These are phyloP conservation scores for Synanthedon myopaeformis DNA, from an alignment of 2,888 invertebrate species.

Conservation along the genomic window DNA sequence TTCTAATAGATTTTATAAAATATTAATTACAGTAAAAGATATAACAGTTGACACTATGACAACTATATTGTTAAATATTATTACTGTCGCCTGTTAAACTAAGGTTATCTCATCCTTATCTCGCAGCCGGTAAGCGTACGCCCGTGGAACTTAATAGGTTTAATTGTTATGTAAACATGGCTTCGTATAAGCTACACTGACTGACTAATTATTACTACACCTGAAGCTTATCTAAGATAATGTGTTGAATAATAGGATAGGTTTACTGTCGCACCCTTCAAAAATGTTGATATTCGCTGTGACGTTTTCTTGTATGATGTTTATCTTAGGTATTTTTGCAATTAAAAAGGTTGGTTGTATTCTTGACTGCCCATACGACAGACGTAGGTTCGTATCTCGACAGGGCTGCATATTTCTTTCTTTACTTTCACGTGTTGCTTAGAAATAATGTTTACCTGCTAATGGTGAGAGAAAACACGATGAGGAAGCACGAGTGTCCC, in stretches of 20 bases:
- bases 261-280: background rate
- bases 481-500: no score
- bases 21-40: no score
- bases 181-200: constrained; percentile 18
- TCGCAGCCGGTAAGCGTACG: constrained; percentile 1
- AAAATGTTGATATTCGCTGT: background rate
- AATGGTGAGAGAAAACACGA: no score
- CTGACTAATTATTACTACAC: constrained; percentile 14
- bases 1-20: no score
- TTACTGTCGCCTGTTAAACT: constrained; percentile 16
- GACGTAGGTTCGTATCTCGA: no score
- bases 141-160: constrained; percentile 9
- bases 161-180: constrained; percentile 24
- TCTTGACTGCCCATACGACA: no score
- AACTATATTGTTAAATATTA: constrained; percentile 6
- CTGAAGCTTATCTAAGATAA: background rate
- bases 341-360: no score
- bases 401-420: no score
- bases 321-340: no score
- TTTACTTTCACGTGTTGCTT: no score
- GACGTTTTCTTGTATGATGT: background rate
- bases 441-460: no score
- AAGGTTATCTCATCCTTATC: constrained; percentile 16
- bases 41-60: background rate
- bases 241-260: background rate